Base-by-base conservation (phyloP, 2,113 vertebrate genomes). In the Odobenus rosmarus region DNA sequence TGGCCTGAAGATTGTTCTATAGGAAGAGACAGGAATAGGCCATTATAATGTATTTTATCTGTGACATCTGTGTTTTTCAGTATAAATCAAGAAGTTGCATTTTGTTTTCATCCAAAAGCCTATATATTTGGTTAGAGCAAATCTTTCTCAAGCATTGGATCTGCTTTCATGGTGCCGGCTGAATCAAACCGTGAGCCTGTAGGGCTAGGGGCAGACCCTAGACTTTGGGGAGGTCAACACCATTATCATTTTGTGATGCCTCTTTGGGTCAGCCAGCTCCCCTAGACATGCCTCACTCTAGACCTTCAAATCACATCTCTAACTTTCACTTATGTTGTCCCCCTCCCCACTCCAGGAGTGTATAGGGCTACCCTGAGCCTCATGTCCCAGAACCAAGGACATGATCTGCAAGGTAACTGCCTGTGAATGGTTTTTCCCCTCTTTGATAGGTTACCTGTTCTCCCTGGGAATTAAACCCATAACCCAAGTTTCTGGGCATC, bases 311-410 rank as follows among this genome's bases (percentile, higher is more conserved):
- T 77, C 23, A 16, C 24, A 42, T 26, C 53, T 49, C 1, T 55
- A 26, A 83, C 7, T 77, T 53, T 28, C 61, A 33, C 39, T 59
- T 67, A 74, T 91, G 36, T 33, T 79, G 51, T 69, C 5, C 14
- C 64, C 31, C 7, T n/a, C 15, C 3, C 3, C 7, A 7, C 33
- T 33, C 67, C 42, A 14, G 3, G 15, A 57, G 7, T 3, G 1
- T 71, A 1, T 19, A 24, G n/a, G 62, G 42, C 67, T 81, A n/a
- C 64, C 33, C 88, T 89, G 59, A 82, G 42, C 42, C 79, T 51
- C 53, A 33, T 46, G 46, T 89, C n/a, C 36, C 67, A 90, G 57
- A 76, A 83, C 24, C 46, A 39, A 90, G n/a, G 39, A 72, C 24
- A n/a, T 4, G 36, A 49, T 93, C 49, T 89, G 55, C 31, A 90